Base-by-base conservation (phyloP, 2,888 invertebrate genomes). In the Octonoba sinensis region DNA sequence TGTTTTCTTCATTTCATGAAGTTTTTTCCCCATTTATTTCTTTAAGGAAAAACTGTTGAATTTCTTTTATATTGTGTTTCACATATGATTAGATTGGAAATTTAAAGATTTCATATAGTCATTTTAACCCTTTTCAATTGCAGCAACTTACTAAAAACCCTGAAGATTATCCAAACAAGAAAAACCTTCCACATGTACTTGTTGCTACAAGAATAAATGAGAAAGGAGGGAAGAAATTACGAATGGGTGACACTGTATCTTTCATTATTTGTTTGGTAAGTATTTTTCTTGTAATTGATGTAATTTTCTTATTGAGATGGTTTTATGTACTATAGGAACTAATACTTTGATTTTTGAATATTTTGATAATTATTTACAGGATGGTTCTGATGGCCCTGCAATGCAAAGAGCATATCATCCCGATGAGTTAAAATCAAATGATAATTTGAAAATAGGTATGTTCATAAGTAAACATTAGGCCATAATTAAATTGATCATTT, bases 321-420 rank as follows among this genome's bases (percentile, higher is more conserved):
- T 47, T 11, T 47, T 15, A 54, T 54, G 54, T 6, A 11, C 54
- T n/a, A 6, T 18, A 56, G 6, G 18, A n/a, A 56, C 8, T 56
- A 20, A 20, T 18, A 6, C 3, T 4, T 3, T 51, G 2, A 3
- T 51, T 56, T n/a, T 20, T 56, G 18, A 11, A n/a, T 54, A 15
- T 71, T 62, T 47, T 62, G 82, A 73, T 62, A 71, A 79, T 77
- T 44, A 24, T 44, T 69, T 64, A 56, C 60, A 88, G 89, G 96
- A 97, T 89, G 96, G 95, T 3, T 93, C 93, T 0, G 91, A 91
- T 36, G 92, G 93, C 85, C 90, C 94, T 0, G 93, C 96, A 0
- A 94, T 93, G 11, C 97, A 99, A 89, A 91, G 99, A 86, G 97
- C 96, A 0, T 99, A 99, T 88, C 97, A 97, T 88, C 91, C 95